These are phyloP conservation scores for Caenorhabditis elegans DNA, from an alignment of 1,140 invertebrate genomes.

Conservation along the genomic window DNA sequence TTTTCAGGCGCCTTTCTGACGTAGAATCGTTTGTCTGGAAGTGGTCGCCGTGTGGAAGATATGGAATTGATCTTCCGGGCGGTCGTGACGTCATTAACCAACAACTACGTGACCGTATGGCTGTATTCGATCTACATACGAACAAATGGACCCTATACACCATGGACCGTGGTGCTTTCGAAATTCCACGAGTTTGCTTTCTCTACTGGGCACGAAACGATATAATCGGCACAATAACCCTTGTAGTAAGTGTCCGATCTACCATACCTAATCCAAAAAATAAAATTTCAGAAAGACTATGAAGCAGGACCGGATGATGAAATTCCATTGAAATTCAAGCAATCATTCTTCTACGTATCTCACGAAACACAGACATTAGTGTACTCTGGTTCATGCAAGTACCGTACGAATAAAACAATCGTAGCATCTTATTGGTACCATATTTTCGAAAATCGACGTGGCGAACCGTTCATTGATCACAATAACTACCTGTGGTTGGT, in stretches of 20 bases:
- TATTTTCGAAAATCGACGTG: neutral
- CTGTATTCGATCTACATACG: neutral
- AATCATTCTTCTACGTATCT: neutral
- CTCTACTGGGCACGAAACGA: neutral
- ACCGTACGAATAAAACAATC: slow-evolving; percentile 1
- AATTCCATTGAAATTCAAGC: neutral
- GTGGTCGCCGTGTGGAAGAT: slow-evolving; percentile 19
- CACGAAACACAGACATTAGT: neutral
- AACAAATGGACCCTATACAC: neutral
- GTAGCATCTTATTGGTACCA: neutral
- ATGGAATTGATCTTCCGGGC: slow-evolving; percentile 1
- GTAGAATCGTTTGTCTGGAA: slow-evolving; percentile 5
- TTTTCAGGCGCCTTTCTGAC: neutral
- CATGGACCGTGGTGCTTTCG: neutral
- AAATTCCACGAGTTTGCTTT: slow-evolving; percentile 4
- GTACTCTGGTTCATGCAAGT: neutral
- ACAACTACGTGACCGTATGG: neutral
- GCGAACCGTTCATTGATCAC: neutral
- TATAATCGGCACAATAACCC: neutral
- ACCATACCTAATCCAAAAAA: too few species aligned
- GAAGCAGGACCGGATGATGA: neutral
- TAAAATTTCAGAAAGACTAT: neutral
- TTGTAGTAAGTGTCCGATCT: neutral
- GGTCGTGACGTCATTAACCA: neutral
- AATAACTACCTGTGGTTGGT: neutral